Evolutionary conservation across 92 coral and sea anemone genomes (phyloP), one percentile per base, ranked within the genome.

Genomic region (Zoanthus sansibaricus): DNA sequence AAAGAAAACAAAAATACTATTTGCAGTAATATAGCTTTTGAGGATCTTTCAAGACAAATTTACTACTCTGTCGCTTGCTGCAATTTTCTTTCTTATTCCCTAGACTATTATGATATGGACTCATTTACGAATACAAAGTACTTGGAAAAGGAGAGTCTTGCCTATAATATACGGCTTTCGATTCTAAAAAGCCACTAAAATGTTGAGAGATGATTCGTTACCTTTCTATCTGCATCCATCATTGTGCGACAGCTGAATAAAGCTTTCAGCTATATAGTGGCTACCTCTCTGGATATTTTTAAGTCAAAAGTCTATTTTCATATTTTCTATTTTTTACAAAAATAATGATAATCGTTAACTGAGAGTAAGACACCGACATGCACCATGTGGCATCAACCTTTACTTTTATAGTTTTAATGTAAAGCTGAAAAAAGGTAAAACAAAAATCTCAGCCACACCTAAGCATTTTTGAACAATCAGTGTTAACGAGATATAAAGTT

Each of bases 151-250:
- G 4, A 94, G 93, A 70, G 94, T 94, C 14, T 87, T 86, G 14
- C 94, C 98, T n/a, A 92, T 55, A 33, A 91, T 87, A 47, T 93
- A 87, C 64, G 82, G 30, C 71, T 47, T 0, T 78, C 90, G 5
- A 89, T 87, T 48, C 86, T 94, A 0, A 88, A 78, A 89, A 78
- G 95, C 91, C 13, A 93, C 93, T 71, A 83, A 94, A 76, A 94
- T 93, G 91, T 69, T 94, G 14, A 78, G 91, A 14, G 87, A 93
- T 2, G 89, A 89, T 0, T 51, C 87, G 0, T 83, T 83, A 46
- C 93, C 93, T 84, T 76, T 91, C 21, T 7, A 79, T 94, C 9
- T 94, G 98, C 94, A 76, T 92, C 4, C 98, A 89, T 94, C 71
- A 49, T 91, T 14, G 79, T 86, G 6, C 86, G 98, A 12, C 86